Evolutionary conservation across 1,140 invertebrate species (phyloP).

Genomic region (Mizuhopecten yessoensis): DNA sequence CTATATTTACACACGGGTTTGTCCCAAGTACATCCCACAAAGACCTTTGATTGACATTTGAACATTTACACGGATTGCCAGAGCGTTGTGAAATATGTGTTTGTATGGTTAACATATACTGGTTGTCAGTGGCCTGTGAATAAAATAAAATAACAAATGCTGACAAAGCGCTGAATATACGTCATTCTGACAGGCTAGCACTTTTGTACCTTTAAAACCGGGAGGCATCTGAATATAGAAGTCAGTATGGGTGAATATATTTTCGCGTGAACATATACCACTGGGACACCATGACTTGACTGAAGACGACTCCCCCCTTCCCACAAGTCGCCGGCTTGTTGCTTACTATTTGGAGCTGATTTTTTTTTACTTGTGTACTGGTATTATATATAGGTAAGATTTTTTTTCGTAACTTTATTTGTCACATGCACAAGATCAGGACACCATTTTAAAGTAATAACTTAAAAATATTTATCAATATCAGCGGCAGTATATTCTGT

Average conservation of each 20-base stretch:
- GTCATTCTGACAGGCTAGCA: not conserved
- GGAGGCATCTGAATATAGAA: not conserved
- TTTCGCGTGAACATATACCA: not conserved
- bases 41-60: not conserved
- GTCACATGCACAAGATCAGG: too few relatives aligned
- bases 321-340: not conserved
- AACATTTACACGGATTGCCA: not conserved
- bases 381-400: too few relatives aligned
- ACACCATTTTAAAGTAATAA: too few relatives aligned
- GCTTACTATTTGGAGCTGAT: too few relatives aligned
- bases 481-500: too few relatives aligned
- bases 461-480: too few relatives aligned
- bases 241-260: not conserved
- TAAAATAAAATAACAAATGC: not conserved
- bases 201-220: not conserved
- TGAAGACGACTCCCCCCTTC: not conserved
- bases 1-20: constrained; percentile 11
- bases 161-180: not conserved
- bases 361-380: too few relatives aligned
- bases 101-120: too few relatives aligned
- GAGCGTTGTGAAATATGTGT: not conserved
- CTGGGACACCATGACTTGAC: not conserved
- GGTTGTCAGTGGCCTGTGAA: too few relatives aligned
- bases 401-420: too few relatives aligned
- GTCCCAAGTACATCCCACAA: not conserved